These are phyloP conservation scores for Corythornis leucogaster DNA, from an alignment of 2,797 vertebrate genomes.

Conservation along the genomic window DNA sequence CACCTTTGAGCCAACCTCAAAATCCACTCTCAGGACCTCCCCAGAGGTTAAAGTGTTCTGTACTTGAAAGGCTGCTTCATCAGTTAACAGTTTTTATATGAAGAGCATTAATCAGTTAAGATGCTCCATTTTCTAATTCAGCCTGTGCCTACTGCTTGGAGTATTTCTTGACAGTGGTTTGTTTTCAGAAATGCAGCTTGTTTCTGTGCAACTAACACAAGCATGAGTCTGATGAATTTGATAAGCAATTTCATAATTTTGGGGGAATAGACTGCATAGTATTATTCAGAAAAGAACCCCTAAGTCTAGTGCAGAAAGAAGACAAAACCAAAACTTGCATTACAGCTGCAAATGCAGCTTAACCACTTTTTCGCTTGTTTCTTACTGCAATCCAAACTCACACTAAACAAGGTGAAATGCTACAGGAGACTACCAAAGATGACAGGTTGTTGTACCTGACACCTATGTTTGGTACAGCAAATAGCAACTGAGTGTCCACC, in stretches of 20 bases:
- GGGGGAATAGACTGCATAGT: neutral
- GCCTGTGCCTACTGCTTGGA: rapidly evolving
- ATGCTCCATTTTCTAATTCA: neutral
- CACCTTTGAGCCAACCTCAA: neutral
- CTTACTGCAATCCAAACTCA: neutral
- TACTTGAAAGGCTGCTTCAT: neutral
- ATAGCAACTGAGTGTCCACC: neutral
- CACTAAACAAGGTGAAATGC: neutral
- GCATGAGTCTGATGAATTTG: neutral
- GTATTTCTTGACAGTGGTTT: neutral
- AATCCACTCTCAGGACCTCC: neutral
- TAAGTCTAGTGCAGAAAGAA: neutral
- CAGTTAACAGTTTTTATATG: neutral
- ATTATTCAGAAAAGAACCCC: neutral
- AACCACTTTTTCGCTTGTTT: neutral
- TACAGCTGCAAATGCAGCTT: neutral
- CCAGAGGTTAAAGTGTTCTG: neutral
- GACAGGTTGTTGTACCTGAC: rapidly evolving
- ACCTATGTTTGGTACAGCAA: neutral
- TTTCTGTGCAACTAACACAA: neutral
- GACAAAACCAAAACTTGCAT: neutral
- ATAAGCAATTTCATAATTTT: neutral
- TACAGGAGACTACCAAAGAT: neutral
- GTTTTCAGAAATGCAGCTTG: neutral
- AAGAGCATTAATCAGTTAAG: neutral